phyloP scores from a whole-genome alignment of 2,113 vertebrate genomes.

The Microtus ochrogaster region DNA sequence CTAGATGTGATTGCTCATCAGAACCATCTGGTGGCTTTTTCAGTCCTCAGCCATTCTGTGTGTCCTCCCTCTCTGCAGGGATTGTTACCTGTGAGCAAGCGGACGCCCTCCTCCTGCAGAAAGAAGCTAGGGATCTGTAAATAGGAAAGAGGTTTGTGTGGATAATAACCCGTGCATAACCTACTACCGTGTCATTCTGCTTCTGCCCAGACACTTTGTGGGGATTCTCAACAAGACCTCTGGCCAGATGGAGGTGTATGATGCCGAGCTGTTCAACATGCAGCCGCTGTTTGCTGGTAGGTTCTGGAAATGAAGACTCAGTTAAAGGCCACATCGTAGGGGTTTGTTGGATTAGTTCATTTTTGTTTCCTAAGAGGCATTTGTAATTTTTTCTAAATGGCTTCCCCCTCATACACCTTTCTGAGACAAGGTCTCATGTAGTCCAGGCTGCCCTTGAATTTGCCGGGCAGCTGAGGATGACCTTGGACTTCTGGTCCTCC shows the following conservation, averaged over 20 bases:
- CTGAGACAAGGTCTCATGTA: not conserved
- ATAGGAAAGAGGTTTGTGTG: not conserved
- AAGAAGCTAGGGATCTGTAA: not conserved
- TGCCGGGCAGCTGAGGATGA: not conserved
- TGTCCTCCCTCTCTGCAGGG: not conserved
- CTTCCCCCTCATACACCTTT: not conserved
- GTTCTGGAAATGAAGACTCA: not conserved
- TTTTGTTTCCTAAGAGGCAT: slow-evolving; percentile 29
- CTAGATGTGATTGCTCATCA: not conserved
- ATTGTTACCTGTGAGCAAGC: not conserved
- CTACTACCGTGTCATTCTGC: not conserved
- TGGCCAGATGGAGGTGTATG: slow-evolving; percentile 93
- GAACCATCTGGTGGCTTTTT: not conserved
- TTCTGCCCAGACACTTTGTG: slow-evolving; percentile 92
- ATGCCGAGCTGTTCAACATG: slow-evolving; percentile 94
- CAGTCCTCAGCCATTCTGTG: not conserved
- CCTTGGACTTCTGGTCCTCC: not conserved
- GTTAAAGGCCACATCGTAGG: not conserved
- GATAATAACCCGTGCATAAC: not conserved
- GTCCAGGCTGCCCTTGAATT: not conserved
- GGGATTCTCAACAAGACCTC: slow-evolving; percentile 93
- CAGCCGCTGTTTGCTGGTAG: slow-evolving; percentile 94
- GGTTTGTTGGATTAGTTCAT: not conserved
- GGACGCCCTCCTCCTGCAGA: not conserved
- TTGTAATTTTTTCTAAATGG: not conserved